Evolutionary conservation across 2,888 invertebrate species (phyloP), one percentile per base, ranked within the genome.

Genomic region (Griposia aprilina): DNA sequence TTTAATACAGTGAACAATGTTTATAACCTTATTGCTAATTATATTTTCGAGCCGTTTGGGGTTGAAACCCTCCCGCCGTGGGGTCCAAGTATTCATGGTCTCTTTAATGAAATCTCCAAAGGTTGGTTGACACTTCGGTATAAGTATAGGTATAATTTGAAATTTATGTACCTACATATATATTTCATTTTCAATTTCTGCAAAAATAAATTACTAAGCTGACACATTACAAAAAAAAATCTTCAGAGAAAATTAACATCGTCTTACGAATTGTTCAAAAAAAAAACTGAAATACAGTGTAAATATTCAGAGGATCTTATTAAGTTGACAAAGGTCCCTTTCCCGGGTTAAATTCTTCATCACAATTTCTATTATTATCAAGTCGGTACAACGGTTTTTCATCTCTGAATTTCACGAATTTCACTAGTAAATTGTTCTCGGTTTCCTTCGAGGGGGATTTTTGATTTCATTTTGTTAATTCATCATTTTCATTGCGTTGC

Each of bases 321-420:
- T 84, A 82, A 66, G 60, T 76, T 81, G 68, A 82, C 79, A 87
- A 87, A 82, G 73, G 70, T 52, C 59, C 52, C 17, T 74, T 55
- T 48, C 75, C 52, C 59, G 67, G 65, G 78, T 82, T 76, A 82
- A 84, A 84, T 77, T 84, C 76, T 70, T 87, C 87, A 87, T 88
- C 76, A 81, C 59, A 80, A 73, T 80, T 87, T 76, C 68, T 76
- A 75, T 83, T 83, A 86, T 76, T 86, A 71, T 80, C 50, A 66
- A 45, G 55, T 66, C 52, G 60, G 72, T 78, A 78, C 70, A 55
- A 50, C 30, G 73, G 60, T 73, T 70, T 88, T 83, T 68, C 67
- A 62, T 84, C 76, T 78, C 66, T 20, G 26, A 68, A 50, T 45
- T 65, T 41, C 5, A 65, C 17, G 48, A 85, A 30, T 62, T 78